Conservation (phyloP, 2,888 invertebrate genomes). For the Onthophagus sagittarius region DNA sequence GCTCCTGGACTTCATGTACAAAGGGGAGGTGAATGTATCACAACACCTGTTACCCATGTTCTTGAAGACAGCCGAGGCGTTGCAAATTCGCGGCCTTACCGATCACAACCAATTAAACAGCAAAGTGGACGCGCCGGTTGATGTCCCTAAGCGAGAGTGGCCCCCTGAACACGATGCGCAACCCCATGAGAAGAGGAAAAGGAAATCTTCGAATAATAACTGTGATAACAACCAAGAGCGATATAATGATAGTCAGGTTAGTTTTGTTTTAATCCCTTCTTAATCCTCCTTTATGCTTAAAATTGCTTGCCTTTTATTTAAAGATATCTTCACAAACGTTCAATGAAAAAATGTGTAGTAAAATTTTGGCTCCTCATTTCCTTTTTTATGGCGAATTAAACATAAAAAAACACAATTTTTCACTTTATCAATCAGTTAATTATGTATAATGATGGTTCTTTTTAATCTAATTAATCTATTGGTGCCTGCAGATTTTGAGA, state of each 20-base stretch:
- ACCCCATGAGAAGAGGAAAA: slow-evolving; percentile 57
- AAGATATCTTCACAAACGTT: no score
- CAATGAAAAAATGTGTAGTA: no score
- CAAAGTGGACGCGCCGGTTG: slow-evolving; percentile 36
- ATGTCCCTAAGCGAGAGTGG: slow-evolving; percentile 35
- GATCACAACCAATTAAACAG: slow-evolving; percentile 69
- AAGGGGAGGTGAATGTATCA: slow-evolving; percentile 75
- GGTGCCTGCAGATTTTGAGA: no score
- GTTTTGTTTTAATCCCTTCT: slow-evolving; percentile 19
- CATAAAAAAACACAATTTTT: no score
- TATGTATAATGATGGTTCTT: no score
- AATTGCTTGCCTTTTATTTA: no score
- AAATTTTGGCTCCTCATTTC: no score
- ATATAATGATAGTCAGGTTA: slow-evolving; percentile 67
- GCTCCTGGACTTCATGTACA: slow-evolving; percentile 89
- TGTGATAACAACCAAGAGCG: slow-evolving; percentile 64
- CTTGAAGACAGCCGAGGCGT: slow-evolving; percentile 86
- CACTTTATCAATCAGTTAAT: no score
- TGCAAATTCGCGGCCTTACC: slow-evolving; percentile 85
- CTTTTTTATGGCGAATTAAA: no score
- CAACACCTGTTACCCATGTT: slow-evolving; percentile 88
- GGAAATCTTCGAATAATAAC: slow-evolving; percentile 64
- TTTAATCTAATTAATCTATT: no score
- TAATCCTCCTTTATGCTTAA: no score
- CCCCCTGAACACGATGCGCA: slow-evolving; percentile 42